phyloP scores from a whole-genome alignment of 2,113 vertebrate genomes.

The Ceyx cyanopectus region DNA sequence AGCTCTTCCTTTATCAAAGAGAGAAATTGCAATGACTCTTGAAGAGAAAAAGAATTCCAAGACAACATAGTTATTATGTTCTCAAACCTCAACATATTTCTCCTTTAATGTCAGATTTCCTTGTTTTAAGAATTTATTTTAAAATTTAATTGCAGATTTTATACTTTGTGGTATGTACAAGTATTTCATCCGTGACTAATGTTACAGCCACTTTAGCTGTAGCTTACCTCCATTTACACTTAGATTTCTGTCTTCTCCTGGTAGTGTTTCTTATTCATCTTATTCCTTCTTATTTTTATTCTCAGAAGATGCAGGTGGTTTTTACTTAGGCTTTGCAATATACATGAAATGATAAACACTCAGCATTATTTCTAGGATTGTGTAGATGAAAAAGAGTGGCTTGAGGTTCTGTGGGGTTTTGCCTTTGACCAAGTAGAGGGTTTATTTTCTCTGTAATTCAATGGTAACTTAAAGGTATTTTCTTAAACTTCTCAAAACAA shows the following conservation, averaged over 20 bases:
- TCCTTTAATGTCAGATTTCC: background rate
- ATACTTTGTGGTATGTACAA: background rate
- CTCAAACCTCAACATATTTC: background rate
- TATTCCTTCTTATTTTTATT: constrained; percentile 24
- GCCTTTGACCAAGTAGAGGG: background rate
- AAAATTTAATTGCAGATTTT: constrained; percentile 43
- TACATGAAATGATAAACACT: constrained; percentile 20
- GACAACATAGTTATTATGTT: background rate
- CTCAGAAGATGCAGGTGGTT: constrained; percentile 15
- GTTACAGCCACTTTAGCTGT: constrained; percentile 42
- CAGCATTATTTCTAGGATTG: constrained; percentile 29
- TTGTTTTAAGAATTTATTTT: background rate
- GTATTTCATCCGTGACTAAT: background rate
- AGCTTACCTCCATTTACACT: constrained; percentile 48
- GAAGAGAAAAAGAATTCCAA: background rate
- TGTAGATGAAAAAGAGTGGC: background rate
- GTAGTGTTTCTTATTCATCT: background rate
- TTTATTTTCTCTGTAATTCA: background rate
- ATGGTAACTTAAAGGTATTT: background rate
- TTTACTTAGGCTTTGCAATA: constrained; percentile 33
- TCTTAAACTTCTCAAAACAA: constrained; percentile 6
- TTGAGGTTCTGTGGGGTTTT: background rate
- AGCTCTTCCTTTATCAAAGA: background rate
- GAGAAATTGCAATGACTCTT: background rate
- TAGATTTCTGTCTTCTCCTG: constrained; percentile 46